A percentile compares a stretch with the other conserved stretches of the same genome.
Evolutionary conservation across 1,140 invertebrate species (phyloP).

Genomic region (Orius insidiosus): DNA sequence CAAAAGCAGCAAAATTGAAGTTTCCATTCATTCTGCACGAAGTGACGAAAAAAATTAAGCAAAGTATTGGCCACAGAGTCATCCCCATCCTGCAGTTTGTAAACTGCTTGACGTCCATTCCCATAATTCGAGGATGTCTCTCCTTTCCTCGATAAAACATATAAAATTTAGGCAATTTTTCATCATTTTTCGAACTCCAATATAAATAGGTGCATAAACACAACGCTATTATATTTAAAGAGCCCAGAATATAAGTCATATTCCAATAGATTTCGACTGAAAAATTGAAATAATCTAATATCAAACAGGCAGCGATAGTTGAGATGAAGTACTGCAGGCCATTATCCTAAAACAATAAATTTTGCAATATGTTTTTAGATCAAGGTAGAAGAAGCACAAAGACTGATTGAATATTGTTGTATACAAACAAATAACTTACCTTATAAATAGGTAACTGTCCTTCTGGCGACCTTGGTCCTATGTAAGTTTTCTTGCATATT

Average conservation of each 20-base stretch:
- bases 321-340: constrained; percentile 32
- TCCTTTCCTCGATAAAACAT: constrained; percentile 41
- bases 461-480: constrained; percentile 31
- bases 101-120: constrained; percentile 30
- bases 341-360: constrained; percentile 27
- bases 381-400: background rate
- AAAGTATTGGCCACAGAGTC: constrained; percentile 36
- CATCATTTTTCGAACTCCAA: constrained; percentile 25
- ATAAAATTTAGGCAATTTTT: constrained; percentile 26
- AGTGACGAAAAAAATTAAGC: constrained; percentile 25
- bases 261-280: constrained; percentile 27
- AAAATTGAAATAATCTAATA: constrained; percentile 20
- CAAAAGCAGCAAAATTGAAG: constrained; percentile 28
- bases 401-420: background rate
- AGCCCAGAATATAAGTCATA: constrained; percentile 31
- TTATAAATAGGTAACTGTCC: constrained; percentile 32
- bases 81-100: constrained; percentile 36
- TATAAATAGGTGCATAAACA: constrained; percentile 30
- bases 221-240: constrained; percentile 31
- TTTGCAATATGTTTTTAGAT: background rate
- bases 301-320: constrained; percentile 25
- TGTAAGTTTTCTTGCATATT: constrained; percentile 28
- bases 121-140: constrained; percentile 33
- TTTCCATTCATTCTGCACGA: constrained; percentile 26
- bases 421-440: constrained; percentile 12